Conservation (phyloP, 2,888 invertebrate species). For the Nomada hirtipes region DNA sequence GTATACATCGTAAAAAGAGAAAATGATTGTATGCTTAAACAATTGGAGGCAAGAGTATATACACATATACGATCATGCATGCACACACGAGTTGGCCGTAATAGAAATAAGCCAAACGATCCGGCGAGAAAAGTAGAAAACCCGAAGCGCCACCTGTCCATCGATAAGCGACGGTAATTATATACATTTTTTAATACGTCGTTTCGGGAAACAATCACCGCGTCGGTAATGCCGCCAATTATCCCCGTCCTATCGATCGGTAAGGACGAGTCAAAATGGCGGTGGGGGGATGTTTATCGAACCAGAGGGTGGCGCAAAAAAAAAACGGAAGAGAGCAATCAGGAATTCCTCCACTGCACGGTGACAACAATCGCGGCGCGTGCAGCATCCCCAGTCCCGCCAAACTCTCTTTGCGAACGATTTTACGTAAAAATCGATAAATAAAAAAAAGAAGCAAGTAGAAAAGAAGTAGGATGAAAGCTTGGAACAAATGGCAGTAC, state of each 20-base stretch:
- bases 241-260: constrained; percentile 56
- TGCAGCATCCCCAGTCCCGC: constrained; percentile 21
- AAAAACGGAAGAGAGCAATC: constrained; percentile 27
- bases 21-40: neutral
- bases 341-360: constrained; percentile 16
- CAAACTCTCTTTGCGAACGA: neutral
- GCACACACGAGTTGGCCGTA: neutral
- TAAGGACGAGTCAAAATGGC: constrained; percentile 60
- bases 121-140: constrained; percentile 1
- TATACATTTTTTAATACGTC: constrained; percentile 36
- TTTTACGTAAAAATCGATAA: neutral
- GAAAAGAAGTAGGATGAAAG: no score
- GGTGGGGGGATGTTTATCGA: constrained; percentile 53
- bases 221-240: constrained; percentile 56
- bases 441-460: no score
- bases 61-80: neutral
- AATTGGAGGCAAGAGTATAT: neutral
- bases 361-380: constrained; percentile 11
- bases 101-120: neutral
- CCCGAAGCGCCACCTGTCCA: constrained; percentile 49
- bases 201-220: constrained; percentile 28
- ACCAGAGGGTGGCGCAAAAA: constrained; percentile 40
- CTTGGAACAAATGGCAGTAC: neutral
- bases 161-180: constrained; percentile 41
- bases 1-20: neutral